Percentiles rank a stretch among this genome's conserved stretches.
Evolutionary conservation across 2,888 invertebrate genomes (phyloP).

Genomic region (Metellina segmentata): DNA sequence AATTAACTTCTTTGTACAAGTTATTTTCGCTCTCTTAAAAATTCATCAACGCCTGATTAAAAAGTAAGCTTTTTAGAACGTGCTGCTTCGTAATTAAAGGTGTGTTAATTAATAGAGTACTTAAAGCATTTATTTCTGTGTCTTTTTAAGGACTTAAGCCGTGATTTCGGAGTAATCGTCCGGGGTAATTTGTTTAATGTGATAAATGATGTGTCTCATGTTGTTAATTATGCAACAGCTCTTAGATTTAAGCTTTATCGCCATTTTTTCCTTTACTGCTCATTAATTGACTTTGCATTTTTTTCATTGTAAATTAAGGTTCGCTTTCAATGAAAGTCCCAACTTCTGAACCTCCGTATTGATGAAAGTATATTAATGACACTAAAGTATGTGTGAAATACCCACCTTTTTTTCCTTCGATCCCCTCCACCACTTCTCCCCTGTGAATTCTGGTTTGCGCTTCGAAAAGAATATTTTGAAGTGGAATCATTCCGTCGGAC

Average conservation of each 20-base stretch:
- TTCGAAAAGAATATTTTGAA: background rate
- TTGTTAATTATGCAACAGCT: slow-evolving; percentile 76
- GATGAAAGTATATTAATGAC: slow-evolving; percentile 44
- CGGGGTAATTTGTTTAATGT: slow-evolving; percentile 76
- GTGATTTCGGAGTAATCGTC: slow-evolving; percentile 76
- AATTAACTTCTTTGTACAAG: slow-evolving; percentile 76
- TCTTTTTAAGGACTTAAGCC: slow-evolving; percentile 73
- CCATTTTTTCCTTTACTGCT: slow-evolving; percentile 37
- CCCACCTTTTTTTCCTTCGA: background rate
- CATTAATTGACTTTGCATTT: slow-evolving; percentile 60
- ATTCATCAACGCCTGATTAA: slow-evolving; percentile 76
- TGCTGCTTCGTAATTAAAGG: slow-evolving; percentile 72
- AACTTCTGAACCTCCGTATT: slow-evolving; percentile 19
- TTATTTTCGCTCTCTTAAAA: slow-evolving; percentile 75
- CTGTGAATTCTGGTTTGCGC: too few species aligned
- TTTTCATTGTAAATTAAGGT: slow-evolving; percentile 27
- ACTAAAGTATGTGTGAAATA: slow-evolving; percentile 20
- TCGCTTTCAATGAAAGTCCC: slow-evolving; percentile 40
- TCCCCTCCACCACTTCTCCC: background rate
- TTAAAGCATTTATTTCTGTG: slow-evolving; percentile 75
- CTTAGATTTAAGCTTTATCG: slow-evolving; percentile 64
- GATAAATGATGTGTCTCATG: slow-evolving; percentile 76
- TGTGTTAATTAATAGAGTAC: slow-evolving; percentile 77
- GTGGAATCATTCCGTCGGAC: background rate
- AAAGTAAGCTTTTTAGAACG: slow-evolving; percentile 43